phyloP scores from a whole-genome alignment of 2,797 vertebrate genomes.

The Channallabes apus region DNA sequence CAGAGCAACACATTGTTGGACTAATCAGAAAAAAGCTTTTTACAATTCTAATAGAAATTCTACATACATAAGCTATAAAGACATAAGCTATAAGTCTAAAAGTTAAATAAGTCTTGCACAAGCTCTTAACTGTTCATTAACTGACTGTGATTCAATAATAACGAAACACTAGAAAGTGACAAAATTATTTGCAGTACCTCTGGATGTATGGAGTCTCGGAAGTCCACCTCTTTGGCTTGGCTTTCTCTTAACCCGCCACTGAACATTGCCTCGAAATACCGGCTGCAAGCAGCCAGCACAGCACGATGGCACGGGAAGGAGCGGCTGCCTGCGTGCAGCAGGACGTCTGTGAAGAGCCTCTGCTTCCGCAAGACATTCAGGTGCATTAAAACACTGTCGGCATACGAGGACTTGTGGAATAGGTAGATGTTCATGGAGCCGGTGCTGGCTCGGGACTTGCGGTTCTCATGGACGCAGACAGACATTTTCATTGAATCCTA shows the following conservation, averaged over 20 bases:
- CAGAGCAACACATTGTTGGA: neutral
- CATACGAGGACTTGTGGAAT: constrained; percentile 98
- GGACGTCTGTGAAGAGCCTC: constrained; percentile 93
- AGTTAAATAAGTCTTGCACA: neutral
- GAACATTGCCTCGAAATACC: constrained; percentile 99
- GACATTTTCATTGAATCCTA: constrained; percentile 98
- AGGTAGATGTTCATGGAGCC: constrained; percentile 98
- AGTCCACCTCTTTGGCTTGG: constrained; percentile 95
- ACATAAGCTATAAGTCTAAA: neutral
- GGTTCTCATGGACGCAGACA: constrained; percentile 96
- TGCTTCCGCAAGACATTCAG: constrained; percentile 92
- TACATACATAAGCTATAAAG: too few species aligned
- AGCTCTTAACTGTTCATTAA: neutral
- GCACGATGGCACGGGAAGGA: constrained; percentile 97
- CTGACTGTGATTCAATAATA: neutral
- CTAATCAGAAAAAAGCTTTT: neutral
- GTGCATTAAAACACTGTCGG: constrained; percentile 96
- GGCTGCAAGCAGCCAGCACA: constrained; percentile 94
- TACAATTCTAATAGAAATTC: too few species aligned
- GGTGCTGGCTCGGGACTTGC: constrained; percentile 93
- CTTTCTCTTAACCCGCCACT: constrained; percentile 94
- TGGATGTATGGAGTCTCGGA: constrained; percentile 93
- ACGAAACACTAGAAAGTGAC: neutral
- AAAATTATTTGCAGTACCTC: constrained; percentile 62
- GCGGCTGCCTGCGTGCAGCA: constrained; percentile 91